These are phyloP conservation scores for Platysteira castanea DNA, from an alignment of 2,113 vertebrate species.

Conservation along the genomic window DNA sequence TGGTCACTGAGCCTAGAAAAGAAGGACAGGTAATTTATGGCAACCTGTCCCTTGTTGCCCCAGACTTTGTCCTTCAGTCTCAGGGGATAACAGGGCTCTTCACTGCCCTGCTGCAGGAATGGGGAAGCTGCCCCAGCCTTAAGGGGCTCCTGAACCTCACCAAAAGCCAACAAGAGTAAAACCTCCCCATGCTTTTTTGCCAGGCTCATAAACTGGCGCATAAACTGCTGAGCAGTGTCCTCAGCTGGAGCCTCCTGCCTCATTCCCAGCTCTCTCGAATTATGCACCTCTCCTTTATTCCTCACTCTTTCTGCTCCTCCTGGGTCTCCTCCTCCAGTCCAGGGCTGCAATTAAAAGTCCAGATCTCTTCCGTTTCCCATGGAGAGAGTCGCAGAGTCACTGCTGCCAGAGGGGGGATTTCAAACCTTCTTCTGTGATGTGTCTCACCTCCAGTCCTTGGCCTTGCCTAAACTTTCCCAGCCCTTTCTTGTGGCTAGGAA, in stretches of 20 bases:
- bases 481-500: conserved; percentile 60
- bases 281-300: background rate
- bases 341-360: conserved; percentile 28
- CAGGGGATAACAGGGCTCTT: background rate
- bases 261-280: background rate
- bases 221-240: background rate
- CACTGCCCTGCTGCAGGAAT: background rate
- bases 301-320: background rate
- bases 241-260: background rate
- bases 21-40: background rate
- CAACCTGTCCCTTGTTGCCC: background rate
- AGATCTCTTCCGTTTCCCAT: conserved; percentile 38
- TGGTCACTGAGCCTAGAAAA: background rate
- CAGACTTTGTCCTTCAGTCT: background rate
- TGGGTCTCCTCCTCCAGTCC: conserved; percentile 3
- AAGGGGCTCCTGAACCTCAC: background rate
- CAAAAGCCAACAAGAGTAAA: background rate
- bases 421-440: conserved; percentile 24
- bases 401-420: conserved; percentile 50
- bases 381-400: background rate
- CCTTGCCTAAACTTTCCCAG: conserved; percentile 41
- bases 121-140: background rate
- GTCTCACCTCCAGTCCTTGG: conserved; percentile 46
- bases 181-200: background rate
- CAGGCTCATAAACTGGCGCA: background rate